Evolutionary conservation across 2,113 vertebrate species (phyloP).

Genomic region (Brevimyrus niger): DNA sequence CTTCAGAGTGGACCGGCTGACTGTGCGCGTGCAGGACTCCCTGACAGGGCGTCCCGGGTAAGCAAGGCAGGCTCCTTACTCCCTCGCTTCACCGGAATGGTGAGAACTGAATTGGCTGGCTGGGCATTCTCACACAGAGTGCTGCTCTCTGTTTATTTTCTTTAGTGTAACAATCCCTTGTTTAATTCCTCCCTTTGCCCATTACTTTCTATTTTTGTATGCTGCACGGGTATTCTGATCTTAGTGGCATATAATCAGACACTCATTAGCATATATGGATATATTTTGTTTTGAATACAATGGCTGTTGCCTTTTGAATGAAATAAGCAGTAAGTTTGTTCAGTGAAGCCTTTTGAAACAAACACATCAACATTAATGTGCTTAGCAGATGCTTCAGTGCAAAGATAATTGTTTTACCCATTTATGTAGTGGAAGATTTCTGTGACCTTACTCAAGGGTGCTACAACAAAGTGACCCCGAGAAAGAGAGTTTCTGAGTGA

Average conservation of each 20-base stretch:
- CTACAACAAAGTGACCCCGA: neutral
- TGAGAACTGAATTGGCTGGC: neutral
- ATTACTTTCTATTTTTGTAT: neutral
- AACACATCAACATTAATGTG: neutral
- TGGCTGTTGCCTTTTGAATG: neutral
- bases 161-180: neutral
- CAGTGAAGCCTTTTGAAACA: neutral
- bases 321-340: neutral
- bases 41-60: neutral
- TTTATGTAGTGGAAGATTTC: neutral
- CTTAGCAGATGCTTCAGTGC: neutral
- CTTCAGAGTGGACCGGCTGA: neutral
- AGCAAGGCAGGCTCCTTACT: neutral
- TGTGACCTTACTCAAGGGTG: neutral
- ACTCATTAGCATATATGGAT: neutral
- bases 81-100: neutral
- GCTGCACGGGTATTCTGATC: neutral
- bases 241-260: neutral
- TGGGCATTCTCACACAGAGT: neutral
- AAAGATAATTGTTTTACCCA: neutral
- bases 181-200: neutral
- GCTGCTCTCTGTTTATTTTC: neutral
- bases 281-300: neutral
- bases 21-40: neutral
- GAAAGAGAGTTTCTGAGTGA: neutral